Conservation (phyloP, 2,797 vertebrate species). For the Eutrigla gurnardus region DNA sequence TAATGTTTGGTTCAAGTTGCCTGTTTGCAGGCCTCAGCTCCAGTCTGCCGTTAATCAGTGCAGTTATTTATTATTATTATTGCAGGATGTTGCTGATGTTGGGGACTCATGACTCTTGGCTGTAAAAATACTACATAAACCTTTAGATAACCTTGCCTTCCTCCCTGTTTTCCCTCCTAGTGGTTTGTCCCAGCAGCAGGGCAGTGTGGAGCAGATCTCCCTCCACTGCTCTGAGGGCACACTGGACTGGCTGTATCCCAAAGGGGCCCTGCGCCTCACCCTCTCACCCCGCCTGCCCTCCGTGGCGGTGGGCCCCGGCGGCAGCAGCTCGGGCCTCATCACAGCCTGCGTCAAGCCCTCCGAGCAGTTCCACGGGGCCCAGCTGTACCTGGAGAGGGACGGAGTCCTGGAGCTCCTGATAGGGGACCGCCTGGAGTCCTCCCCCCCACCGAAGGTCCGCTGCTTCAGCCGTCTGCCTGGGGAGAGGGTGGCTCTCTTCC, state of each 20-base stretch:
- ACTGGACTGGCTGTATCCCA: conserved; percentile 92
- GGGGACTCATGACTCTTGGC: background rate
- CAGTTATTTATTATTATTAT: background rate
- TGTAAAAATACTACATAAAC: background rate
- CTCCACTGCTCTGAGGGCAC: conserved; percentile 91
- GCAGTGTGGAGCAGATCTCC: conserved; percentile 92
- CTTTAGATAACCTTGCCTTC: conserved; percentile 4
- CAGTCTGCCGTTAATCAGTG: background rate
- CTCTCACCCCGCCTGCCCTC: conserved; percentile 86
- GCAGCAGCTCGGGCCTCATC: conserved; percentile 79
- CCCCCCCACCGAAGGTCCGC: conserved; percentile 78
- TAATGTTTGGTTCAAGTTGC: background rate
- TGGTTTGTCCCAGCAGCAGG: conserved; percentile 90
- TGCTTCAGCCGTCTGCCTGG: conserved; percentile 89
- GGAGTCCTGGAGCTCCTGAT: conserved; percentile 90
- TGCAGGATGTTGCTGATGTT: background rate
- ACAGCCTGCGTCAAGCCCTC: conserved; percentile 90
- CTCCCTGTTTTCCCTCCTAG: conserved; percentile 69
- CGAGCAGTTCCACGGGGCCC: conserved; percentile 88
- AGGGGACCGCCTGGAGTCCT: conserved; percentile 80
- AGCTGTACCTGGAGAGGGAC: conserved; percentile 91
- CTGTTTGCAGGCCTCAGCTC: background rate
- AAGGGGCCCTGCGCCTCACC: conserved; percentile 89
- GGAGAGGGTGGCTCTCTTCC: conserved; percentile 90
- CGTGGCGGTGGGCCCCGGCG: conserved; percentile 66